Percentiles rank a stretch among this genome's conserved stretches.
Conservation (phyloP, 2,797 vertebrate species). For the Xiphorhynchus erythropygius region DNA sequence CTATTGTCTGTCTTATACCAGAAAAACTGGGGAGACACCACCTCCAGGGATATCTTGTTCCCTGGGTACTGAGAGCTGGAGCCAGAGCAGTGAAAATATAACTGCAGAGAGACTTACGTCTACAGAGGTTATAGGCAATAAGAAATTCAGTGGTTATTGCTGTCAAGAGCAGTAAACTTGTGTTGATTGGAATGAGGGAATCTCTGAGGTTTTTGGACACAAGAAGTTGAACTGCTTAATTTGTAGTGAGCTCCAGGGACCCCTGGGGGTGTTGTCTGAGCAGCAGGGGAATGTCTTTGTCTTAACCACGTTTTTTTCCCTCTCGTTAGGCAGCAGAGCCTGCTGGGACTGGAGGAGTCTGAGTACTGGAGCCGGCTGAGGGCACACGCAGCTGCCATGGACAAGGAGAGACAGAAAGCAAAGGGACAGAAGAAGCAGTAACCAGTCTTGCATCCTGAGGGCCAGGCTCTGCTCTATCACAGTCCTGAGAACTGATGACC, state of each 20-base stretch:
- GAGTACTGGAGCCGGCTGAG: conserved; percentile 53
- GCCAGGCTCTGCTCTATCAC: neutral
- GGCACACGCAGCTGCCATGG: conserved; percentile 23
- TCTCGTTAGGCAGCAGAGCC: neutral
- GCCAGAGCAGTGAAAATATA: neutral
- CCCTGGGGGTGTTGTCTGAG: neutral
- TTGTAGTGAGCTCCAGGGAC: neutral
- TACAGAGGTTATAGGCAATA: neutral
- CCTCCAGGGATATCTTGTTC: neutral
- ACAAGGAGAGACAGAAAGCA: neutral
- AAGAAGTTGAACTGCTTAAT: neutral
- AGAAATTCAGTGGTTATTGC: neutral
- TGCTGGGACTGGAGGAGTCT: neutral
- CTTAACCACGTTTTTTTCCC: neutral
- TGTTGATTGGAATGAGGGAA: neutral
- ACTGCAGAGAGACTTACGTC: neutral
- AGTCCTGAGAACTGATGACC: neutral
- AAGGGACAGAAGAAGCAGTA: neutral
- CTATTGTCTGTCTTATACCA: neutral
- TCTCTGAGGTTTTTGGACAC: neutral
- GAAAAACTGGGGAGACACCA: neutral
- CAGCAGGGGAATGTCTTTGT: neutral
- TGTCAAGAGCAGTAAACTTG: neutral
- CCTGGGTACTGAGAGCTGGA: neutral
- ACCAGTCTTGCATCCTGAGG: neutral